These are phyloP conservation scores for Callorhinus ursinus DNA, from an alignment of 2,113 vertebrate genomes.

Conservation along the genomic window DNA sequence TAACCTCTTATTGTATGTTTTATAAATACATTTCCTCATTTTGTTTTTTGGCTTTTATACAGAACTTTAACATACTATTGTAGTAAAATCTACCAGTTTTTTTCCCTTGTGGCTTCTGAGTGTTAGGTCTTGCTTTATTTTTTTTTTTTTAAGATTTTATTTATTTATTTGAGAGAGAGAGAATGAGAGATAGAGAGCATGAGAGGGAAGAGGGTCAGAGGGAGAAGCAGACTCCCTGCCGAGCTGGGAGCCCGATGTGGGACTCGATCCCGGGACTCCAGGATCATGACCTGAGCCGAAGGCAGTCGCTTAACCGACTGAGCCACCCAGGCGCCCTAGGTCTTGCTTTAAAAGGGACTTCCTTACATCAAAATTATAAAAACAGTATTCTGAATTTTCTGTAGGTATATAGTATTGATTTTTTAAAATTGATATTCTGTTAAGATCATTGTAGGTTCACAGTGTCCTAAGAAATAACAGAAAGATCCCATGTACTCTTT, in stretches of 20 bases:
- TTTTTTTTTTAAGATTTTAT: too few species aligned
- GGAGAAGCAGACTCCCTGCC: too few species aligned
- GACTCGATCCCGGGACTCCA: too few species aligned
- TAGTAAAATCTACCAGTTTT: neutral
- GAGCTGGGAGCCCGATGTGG: too few species aligned
- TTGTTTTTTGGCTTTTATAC: neutral
- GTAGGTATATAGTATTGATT: neutral
- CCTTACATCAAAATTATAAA: neutral
- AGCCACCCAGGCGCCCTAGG: neutral
- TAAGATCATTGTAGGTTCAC: neutral
- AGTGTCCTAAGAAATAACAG: neutral
- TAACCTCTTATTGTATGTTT: neutral
- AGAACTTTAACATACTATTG: neutral
- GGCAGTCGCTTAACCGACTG: too few species aligned
- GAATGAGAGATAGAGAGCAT: too few species aligned
- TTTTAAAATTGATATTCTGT: neutral
- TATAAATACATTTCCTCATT: neutral
- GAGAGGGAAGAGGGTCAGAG: too few species aligned
- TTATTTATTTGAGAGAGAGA: too few species aligned
- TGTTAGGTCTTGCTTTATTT: neutral
- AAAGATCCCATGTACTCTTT: neutral
- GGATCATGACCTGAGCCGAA: too few species aligned
- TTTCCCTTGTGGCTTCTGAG: neutral
- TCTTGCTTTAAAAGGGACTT: neutral
- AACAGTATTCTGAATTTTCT: neutral